Evolutionary conservation across 1,140 invertebrate species (phyloP).

Genomic region (Magallana ariakensis): DNA sequence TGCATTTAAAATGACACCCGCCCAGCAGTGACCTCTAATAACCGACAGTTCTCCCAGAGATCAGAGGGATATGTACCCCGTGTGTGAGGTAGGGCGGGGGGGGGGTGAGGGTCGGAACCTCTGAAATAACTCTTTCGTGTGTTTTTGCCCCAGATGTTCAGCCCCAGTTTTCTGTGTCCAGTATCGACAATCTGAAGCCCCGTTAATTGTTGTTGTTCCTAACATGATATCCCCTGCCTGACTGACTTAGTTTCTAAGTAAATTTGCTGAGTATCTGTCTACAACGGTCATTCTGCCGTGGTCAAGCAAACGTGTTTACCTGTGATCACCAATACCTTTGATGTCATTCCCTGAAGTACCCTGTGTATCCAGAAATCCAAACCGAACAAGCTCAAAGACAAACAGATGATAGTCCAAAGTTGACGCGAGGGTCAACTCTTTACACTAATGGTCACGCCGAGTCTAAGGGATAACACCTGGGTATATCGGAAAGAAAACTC

Average conservation of each 20-base stretch:
- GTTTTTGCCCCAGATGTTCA: too few species aligned
- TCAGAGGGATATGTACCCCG: background rate
- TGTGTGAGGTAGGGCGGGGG: too few species aligned
- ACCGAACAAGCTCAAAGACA: slow-evolving; percentile 13
- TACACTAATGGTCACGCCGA: background rate
- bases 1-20: background rate
- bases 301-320: background rate
- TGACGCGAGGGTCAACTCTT: slow-evolving; percentile 5
- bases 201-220: background rate
- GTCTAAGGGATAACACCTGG: background rate
- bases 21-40: background rate
- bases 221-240: background rate
- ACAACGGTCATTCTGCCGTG: background rate
- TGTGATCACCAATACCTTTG: background rate
- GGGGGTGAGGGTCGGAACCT: too few species aligned
- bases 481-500: too few species aligned
- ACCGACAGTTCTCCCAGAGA: background rate
- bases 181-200: too few species aligned
- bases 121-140: too few species aligned
- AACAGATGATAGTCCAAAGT: slow-evolving; percentile 15
- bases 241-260: background rate
- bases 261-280: background rate
- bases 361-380: background rate
- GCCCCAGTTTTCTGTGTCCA: too few species aligned
- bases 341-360: background rate